Evolutionary conservation across 2,113 vertebrate genomes (phyloP), one percentile per base, ranked within the genome.

Genomic region (Phodopus roborovskii): DNA sequence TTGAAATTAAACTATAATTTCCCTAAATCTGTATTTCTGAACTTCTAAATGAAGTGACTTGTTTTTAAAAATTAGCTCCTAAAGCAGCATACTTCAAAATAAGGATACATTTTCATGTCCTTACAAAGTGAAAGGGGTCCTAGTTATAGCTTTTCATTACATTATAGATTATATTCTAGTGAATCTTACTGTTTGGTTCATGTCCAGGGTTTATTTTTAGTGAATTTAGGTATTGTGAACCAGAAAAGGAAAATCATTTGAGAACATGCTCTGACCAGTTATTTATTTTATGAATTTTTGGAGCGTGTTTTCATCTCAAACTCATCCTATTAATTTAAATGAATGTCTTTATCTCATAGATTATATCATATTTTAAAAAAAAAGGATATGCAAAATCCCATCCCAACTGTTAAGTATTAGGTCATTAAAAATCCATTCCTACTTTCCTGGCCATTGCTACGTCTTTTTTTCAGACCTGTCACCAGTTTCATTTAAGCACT

Each of bases 391-490:
- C 96, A 97, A 97, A 98, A 97, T 96, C 94, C 85, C 88, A 73
- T 90, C 94, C 94, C 98, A 98, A 96, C 71, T 93, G 96, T 98
- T 98, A 96, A 90, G 75, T 97, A 96, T 97, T 92, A 96, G 97
- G 97, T 97, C 97, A 98, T 98, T 98, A 98, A 98, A 98, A 98
- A 99, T 98, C 98, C 98, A 98, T 99, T 98, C 98, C 98, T 98
- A 98, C 99, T 98, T 98, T 98, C 97, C 98, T 98, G 98, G 95
- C 98, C 98, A 98, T 98, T 98, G 99, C 99, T 99, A 98, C 98
- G 98, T 99, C 99, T 99, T 99, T 99, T 99, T 88, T 98, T 98
- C 98, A 98, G 98, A 97, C 96, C 98, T 98, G 99, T 99, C 99
- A 98, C 98, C 97, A 95, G 97, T 98, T 98, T 98, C 96, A 97